These are phyloP conservation scores for Ptychadena robeensis DNA, from an alignment of 2,797 vertebrate species.

Conservation along the genomic window DNA sequence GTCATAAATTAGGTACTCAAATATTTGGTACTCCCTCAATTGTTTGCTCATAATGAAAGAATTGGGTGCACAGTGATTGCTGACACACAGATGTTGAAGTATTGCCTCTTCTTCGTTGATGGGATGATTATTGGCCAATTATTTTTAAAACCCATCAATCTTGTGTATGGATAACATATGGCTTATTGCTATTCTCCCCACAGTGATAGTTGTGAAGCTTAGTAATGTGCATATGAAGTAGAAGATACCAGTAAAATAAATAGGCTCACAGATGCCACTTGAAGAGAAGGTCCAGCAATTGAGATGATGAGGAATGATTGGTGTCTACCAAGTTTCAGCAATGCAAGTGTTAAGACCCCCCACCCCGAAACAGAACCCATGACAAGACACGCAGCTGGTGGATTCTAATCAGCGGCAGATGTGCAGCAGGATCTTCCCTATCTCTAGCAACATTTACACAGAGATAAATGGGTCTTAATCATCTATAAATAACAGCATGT, in stretches of 20 bases:
- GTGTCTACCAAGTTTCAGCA: neutral
- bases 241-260: neutral
- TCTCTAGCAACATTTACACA: slow-evolving; percentile 72
- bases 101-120: neutral
- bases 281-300: neutral
- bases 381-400: slow-evolving; percentile 71
- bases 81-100: too few species aligned
- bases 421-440: slow-evolving; percentile 71
- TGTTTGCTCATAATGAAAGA: neutral
- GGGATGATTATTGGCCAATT: neutral
- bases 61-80: too few species aligned
- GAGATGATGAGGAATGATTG: neutral
- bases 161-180: neutral
- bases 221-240: neutral
- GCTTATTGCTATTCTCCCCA: neutral
- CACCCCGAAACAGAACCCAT: slow-evolving; percentile 64
- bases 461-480: slow-evolving; percentile 76
- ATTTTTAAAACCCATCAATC: neutral
- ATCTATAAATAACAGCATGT: slow-evolving; percentile 73
- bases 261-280: neutral
- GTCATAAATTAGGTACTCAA: neutral
- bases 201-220: neutral
- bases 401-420: slow-evolving; percentile 74
- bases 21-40: neutral
- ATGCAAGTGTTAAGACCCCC: slow-evolving; percentile 33